Base-by-base conservation (phyloP, 2,888 invertebrate species). In the Drosophila testacea region DNA sequence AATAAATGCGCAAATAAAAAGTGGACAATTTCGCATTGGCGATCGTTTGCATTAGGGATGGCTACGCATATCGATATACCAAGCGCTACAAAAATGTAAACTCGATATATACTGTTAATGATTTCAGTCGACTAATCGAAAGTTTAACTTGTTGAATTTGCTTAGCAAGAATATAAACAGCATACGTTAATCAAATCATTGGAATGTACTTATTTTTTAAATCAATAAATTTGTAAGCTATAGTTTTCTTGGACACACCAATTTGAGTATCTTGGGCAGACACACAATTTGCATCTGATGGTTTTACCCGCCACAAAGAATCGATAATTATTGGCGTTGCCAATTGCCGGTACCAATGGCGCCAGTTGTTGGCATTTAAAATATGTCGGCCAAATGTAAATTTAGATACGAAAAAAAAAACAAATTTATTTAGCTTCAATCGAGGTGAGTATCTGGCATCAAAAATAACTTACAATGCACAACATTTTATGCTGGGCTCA, bases 401-500 rank as follows among this genome's bases (percentile, higher is more conserved):
- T 71, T 71, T 75, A 74, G 73, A 74, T 50, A 44, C 36, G 42
- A 44, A 47, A 44, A 46, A 48, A 50, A 39, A 44, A 52, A 13
- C 30, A 56, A 70, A 52, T 75, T 75, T 75, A 75, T 75, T 75
- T 60, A 66, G 75, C 41, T 70, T 75, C 70, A 70, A 75, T 74
- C 41, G 74, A 62, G 74, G 74, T 75, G 74, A 74, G 69, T 57
- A 61, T 61, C 59, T 51, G 57, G 61, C 71, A 63, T 60, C 72
- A 72, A 57, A 75, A 75, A 75, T 75, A 75, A 75, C 76, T 60
- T 63, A 72, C 44, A 57, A 60, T 75, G 73, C 73, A 38, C 76
- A 69, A 63, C 73, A 78, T 81, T 68, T 55, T 3, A 75, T 81
- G 75, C 72, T 75, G 75, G 54, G 75, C 57, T 64, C 66, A 66